A percentile compares a stretch with the other conserved stretches of the same genome.
Evolutionary conservation across 2,113 vertebrate genomes (phyloP).

Genomic region (Tachysurus vachellii): DNA sequence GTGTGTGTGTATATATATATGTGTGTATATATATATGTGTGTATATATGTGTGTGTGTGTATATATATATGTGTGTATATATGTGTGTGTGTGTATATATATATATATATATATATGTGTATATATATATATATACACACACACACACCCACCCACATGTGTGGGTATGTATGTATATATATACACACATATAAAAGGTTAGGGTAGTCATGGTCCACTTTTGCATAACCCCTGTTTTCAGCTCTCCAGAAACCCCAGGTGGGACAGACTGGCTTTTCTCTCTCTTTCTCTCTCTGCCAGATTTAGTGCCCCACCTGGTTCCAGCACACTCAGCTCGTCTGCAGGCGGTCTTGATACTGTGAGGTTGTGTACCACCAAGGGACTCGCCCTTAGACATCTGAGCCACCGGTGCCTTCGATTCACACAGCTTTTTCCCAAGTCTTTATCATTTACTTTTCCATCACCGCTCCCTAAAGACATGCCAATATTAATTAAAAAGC

Average conservation of each 20-base stretch:
- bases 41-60: background rate
- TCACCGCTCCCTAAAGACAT: background rate
- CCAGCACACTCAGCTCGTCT: background rate
- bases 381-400: background rate
- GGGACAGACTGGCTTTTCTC: slow-evolving; percentile 19
- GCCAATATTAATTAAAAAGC: background rate
- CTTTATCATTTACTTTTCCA: background rate
- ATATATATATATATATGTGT: background rate
- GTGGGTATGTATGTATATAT: background rate
- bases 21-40: no score
- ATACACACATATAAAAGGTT: background rate
- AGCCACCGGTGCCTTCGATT: background rate
- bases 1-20: no score
- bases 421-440: background rate
- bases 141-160: background rate
- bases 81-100: background rate
- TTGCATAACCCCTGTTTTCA: slow-evolving; percentile 2
- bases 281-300: background rate
- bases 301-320: background rate
- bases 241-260: background rate
- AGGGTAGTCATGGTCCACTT: background rate
- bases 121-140: background rate
- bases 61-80: no score
- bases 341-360: background rate
- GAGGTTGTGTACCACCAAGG: background rate